A percentile compares a stretch with the other conserved stretches of the same genome.
Evolutionary conservation across 2,797 vertebrate genomes (phyloP).

Genomic region (Parambassis ranga): DNA sequence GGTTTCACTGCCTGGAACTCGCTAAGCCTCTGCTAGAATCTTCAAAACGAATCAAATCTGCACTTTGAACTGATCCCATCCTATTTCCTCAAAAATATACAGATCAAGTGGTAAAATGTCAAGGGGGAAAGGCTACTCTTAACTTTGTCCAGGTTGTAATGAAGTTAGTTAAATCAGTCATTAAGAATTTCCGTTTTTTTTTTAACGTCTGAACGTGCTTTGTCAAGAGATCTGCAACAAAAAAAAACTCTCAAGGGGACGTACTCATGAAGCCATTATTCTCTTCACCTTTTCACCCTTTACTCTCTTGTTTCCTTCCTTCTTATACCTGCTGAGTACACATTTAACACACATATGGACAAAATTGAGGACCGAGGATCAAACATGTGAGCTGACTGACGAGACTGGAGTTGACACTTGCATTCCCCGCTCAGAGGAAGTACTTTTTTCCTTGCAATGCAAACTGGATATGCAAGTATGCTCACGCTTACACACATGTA

Average conservation of each 20-base stretch:
- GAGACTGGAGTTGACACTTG: constrained; percentile 15
- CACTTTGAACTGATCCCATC: constrained; percentile 26
- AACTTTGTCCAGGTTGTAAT: constrained; percentile 37
- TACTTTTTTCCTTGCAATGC: constrained; percentile 31
- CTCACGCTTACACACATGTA: constrained; percentile 47
- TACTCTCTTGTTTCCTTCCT: background rate
- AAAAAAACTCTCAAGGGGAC: background rate
- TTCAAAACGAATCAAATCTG: constrained; percentile 39
- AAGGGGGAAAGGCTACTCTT: background rate
- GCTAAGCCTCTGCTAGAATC: constrained; percentile 16
- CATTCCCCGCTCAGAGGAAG: constrained; percentile 16
- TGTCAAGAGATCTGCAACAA: constrained; percentile 10
- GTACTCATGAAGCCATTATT: background rate
- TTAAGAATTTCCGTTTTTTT: constrained; percentile 3
- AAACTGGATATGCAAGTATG: constrained; percentile 23
- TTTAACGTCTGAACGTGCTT: constrained; percentile 9
- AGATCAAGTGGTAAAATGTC: constrained; percentile 24
- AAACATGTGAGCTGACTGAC: constrained; percentile 26
- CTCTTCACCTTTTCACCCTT: background rate
- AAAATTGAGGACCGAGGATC: constrained; percentile 1
- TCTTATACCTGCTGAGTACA: constrained; percentile 8
- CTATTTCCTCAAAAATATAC: constrained; percentile 38
- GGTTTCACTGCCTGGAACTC: constrained; percentile 18
- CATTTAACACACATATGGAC: background rate
- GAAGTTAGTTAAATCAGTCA: constrained; percentile 24